phyloP scores from a whole-genome alignment of 2,113 vertebrate genomes.

The Aphelocoma coerulescens region DNA sequence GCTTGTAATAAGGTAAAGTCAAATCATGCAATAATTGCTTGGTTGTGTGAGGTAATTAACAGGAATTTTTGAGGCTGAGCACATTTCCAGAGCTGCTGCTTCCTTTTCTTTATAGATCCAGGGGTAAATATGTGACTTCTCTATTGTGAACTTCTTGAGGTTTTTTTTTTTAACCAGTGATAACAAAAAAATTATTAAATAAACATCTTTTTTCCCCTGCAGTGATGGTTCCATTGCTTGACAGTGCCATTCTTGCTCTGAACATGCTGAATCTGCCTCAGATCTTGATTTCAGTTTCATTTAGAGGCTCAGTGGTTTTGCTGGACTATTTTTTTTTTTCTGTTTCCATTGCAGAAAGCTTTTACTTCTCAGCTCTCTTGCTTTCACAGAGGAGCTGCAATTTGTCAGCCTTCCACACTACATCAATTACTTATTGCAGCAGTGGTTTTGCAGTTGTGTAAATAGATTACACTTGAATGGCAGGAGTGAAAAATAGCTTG shows the following conservation, averaged over 20 bases:
- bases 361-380: background rate
- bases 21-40: background rate
- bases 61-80: background rate
- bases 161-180: background rate
- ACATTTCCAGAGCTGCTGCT: background rate
- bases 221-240: background rate
- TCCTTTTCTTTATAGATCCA: background rate
- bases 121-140: background rate
- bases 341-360: background rate
- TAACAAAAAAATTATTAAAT: background rate
- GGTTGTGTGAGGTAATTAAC: background rate
- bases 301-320: background rate
- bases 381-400: background rate
- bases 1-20: background rate
- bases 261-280: background rate
- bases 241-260: background rate
- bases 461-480: background rate
- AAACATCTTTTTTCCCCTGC: accelerated
- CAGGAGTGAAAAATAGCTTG: background rate
- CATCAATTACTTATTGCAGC: background rate
- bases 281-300: background rate
- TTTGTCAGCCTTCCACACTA: background rate
- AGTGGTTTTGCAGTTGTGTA: background rate
- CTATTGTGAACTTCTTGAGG: background rate
- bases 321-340: background rate